These are phyloP conservation scores for Macroglossus sobrinus DNA, from an alignment of 2,113 vertebrate genomes.

Conservation along the genomic window DNA sequence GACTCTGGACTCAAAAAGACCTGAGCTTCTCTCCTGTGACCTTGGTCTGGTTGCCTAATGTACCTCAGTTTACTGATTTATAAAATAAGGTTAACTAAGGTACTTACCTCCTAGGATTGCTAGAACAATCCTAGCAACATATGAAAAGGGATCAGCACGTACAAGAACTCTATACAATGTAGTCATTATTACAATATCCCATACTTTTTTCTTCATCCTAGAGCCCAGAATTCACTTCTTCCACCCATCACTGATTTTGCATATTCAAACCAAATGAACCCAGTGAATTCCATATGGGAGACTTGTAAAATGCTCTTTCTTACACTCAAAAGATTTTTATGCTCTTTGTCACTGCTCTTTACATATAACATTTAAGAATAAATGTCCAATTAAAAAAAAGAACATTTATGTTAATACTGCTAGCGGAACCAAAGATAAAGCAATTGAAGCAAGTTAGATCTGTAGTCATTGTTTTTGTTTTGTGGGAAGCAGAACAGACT, in stretches of 20 bases:
- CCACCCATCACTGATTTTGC: background rate
- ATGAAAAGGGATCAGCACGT: background rate
- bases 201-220: background rate
- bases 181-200: background rate
- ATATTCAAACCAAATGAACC: background rate
- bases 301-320: slow-evolving; percentile 32
- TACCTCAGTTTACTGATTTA: background rate
- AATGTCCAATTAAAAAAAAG: slow-evolving; percentile 40
- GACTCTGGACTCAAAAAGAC: background rate
- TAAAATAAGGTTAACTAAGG: background rate
- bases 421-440: background rate
- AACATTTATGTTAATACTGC: slow-evolving; percentile 19
- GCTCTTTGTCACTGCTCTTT: slow-evolving; percentile 17
- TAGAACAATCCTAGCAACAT: background rate
- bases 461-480: slow-evolving; percentile 41
- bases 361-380: slow-evolving; percentile 52
- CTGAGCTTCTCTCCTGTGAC: background rate
- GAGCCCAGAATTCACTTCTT: background rate
- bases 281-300: slow-evolving; percentile 21
- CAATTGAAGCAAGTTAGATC: background rate
- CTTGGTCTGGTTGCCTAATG: background rate
- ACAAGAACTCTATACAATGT: background rate
- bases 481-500: background rate
- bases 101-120: background rate
- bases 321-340: background rate